Base-by-base conservation (phyloP, 2,113 vertebrate genomes). In the Riparia riparia region DNA sequence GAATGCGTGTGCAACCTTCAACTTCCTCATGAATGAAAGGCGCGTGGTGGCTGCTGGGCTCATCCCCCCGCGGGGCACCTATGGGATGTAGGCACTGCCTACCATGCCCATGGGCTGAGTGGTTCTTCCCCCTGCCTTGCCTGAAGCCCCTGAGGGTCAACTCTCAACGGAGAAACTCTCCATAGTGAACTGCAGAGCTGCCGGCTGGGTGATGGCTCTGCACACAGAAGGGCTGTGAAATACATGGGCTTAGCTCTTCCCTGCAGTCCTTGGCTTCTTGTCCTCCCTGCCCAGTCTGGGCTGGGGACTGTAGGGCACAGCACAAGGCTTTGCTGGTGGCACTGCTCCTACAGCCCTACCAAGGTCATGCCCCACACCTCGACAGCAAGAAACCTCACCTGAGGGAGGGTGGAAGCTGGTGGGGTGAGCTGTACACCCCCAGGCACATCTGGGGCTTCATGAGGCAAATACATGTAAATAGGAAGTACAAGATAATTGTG, bases 1-100 rank as follows among this genome's bases (percentile, higher is more conserved):
- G 6, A 99, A 99, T 5, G 99, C 99, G 1, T 99, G 99, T 18
- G 99, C 99, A 34, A 99, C 99, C 6, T 99, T 99, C 98, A 99
- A 99, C 98, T 99, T 99, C 96, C 96, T 99, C 69, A 95, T 71
- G 3, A 99, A 97, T 10, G 99, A 99, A 95, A 95, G 97, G 22
- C 98, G 99, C 3, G 0, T 98, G 11, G 94, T 97, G 1, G 99
- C 98, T 13, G 99, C 99, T 10, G 99, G 97, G 29, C 98, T 99
- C 50, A 99, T 99, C 57, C 99, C 99, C 13, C 99, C 99, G 0
- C 94, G 26, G 22, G 63, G 74, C 54, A 26, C 32, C 74, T 84
- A 29, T 4, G 39, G 5, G 24, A 1, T 64, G 13, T 96, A 9
- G 90, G 85, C 20, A 10, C 56, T 41, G 45, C 53, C 74, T 2